Evolutionary conservation across 2,888 invertebrate genomes (phyloP).

Genomic region (Cataglyphis albicans): DNA sequence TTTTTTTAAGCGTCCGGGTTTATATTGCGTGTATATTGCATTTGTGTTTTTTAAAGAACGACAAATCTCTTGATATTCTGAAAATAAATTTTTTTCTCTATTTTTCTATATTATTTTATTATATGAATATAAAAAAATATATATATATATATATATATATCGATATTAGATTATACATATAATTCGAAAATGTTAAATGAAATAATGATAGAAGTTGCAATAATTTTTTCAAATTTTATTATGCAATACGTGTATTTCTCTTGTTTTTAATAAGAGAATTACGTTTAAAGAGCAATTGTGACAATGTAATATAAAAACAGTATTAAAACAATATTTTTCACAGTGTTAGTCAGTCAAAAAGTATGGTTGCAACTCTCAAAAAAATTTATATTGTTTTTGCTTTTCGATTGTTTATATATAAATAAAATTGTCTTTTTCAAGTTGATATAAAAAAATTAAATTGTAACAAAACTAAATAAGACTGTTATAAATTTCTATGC

Average conservation of each 20-base stretch:
- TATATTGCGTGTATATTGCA: neutral
- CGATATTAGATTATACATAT: neutral
- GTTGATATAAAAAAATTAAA: constrained; percentile 4
- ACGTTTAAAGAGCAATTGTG: neutral
- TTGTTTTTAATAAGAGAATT: constrained; percentile 1
- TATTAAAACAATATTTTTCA: neutral
- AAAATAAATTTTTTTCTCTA: too few relatives aligned
- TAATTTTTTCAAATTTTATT: neutral
- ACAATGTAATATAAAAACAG: neutral
- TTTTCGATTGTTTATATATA: neutral
- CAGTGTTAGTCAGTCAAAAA: constrained; percentile 14
- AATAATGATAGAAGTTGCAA: neutral
- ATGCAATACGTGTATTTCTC: neutral
- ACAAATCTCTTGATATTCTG: neutral
- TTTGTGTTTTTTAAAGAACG: neutral
- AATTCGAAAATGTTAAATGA: neutral
- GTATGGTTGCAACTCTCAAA: constrained; percentile 8
- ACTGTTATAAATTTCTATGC: constrained; percentile 3
- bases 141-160: neutral
- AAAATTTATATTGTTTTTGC: constrained; percentile 18
- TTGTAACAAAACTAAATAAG: neutral
- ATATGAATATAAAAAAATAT: too few relatives aligned
- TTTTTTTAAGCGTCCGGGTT: neutral
- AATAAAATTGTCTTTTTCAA: neutral
- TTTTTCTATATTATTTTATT: too few relatives aligned